Percentiles rank a stretch among this genome's conserved stretches.
Evolutionary conservation across 2,888 invertebrate species (phyloP).

Genomic region (Ormyrus labotus): DNA sequence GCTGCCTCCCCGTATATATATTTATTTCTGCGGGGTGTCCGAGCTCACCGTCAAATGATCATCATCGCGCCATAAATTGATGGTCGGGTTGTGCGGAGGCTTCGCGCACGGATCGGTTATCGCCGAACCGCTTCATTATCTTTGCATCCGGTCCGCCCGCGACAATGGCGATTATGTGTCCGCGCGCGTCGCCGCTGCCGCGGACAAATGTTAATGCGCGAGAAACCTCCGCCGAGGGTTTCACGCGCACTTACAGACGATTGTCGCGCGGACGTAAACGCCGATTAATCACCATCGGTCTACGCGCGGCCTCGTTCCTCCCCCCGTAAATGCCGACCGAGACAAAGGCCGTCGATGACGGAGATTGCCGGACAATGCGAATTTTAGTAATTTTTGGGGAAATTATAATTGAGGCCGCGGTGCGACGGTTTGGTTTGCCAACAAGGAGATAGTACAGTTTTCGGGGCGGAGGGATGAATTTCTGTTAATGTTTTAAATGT

Average conservation of each 20-base stretch:
- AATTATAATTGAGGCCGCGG: no score
- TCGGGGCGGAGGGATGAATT: no score
- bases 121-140: conserved; percentile 47
- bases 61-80: conserved; percentile 35
- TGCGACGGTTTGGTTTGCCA: no score
- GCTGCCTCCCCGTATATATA: no score
- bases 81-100: background rate
- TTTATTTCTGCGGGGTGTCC: no score
- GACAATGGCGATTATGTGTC: conserved; percentile 39
- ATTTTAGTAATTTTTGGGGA: no score
- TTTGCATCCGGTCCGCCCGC: conserved; percentile 35
- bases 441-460: no score
- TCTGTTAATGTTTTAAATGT: no score
- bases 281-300: conserved; percentile 3
- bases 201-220: conserved; percentile 25
- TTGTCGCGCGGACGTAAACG: conserved; percentile 5
- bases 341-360: no score
- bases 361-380: no score
- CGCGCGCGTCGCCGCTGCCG: background rate
- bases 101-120: conserved; percentile 34
- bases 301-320: background rate
- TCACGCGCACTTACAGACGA: conserved; percentile 5
- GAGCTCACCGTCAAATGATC: conserved; percentile 1
- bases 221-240: background rate
- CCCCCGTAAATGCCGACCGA: no score